phyloP scores from a whole-genome alignment of 1,140 invertebrate species.

The Drosophila gunungcola region DNA sequence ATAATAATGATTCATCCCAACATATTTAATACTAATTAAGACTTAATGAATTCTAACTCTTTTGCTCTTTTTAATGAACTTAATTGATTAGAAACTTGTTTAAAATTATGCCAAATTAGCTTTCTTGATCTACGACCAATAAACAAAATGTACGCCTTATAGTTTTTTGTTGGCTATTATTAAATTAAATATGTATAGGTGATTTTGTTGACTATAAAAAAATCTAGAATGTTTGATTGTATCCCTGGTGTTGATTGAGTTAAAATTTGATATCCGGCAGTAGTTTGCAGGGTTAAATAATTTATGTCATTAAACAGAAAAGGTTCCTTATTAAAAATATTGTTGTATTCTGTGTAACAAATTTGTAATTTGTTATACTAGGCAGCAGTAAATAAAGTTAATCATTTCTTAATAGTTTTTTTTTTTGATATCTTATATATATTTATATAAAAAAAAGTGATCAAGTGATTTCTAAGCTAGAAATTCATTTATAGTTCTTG shows the following conservation, averaged over 20 bases:
- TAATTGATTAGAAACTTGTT: constrained; percentile 38
- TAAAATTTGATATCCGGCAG: neutral
- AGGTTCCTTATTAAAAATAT: no score
- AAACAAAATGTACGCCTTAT: constrained; percentile 11
- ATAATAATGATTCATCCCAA: constrained; percentile 18
- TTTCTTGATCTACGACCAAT: constrained; percentile 14
- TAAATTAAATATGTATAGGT: constrained; percentile 11
- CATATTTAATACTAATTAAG: constrained; percentile 33
- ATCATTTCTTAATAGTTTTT: no score
- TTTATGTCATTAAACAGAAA: no score
- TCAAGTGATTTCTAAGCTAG: no score
- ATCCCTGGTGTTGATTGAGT: no score
- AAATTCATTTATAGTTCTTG: neutral
- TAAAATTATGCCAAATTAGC: constrained; percentile 27
- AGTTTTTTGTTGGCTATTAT: constrained; percentile 1
- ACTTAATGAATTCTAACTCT: constrained; percentile 26
- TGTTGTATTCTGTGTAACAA: no score
- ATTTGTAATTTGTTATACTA: no score
- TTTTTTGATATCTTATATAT: no score
- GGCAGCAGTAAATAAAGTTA: no score
- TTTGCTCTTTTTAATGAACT: neutral
- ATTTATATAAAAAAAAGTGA: no score
- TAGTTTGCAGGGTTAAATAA: no score
- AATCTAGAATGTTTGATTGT: neutral
- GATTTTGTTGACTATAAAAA: neutral